Percentiles rank a stretch among this genome's conserved stretches.
phyloP scores from a whole-genome alignment of 2,797 vertebrate genomes.

The Coendou prehensilis region DNA sequence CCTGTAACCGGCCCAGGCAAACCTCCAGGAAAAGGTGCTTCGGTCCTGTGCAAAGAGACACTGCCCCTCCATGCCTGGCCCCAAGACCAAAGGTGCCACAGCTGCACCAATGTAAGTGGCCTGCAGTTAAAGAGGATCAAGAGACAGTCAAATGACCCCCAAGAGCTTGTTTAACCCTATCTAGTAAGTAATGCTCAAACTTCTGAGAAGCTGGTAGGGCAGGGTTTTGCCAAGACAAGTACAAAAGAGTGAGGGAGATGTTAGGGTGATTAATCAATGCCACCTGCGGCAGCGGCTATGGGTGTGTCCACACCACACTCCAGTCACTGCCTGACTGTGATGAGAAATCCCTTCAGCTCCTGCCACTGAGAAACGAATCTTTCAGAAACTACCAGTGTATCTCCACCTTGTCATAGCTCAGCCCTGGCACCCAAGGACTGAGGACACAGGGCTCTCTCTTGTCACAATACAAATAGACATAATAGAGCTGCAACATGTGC shows the following conservation, averaged over 20 bases:
- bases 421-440: conserved; percentile 12
- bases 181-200: conserved; percentile 8
- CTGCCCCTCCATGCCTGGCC: not conserved
- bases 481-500: conserved; percentile 13
- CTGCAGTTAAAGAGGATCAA: not conserved
- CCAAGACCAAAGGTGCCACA: not conserved
- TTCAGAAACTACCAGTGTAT: not conserved
- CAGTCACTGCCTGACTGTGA: not conserved
- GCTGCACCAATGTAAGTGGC: not conserved
- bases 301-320: conserved; percentile 65
- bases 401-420: conserved; percentile 51
- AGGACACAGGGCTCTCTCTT: conserved; percentile 45
- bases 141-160: not conserved
- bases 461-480: conserved; percentile 55
- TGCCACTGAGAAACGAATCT: conserved; percentile 46
- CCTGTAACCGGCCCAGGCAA: conserved; percentile 59
- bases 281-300: conserved; percentile 68
- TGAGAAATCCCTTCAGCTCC: conserved; percentile 51
- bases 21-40: conserved; percentile 13
- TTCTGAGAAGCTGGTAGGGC: conserved; percentile 68
- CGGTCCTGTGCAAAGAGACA: not conserved
- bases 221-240: conserved; percentile 82
- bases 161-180: conserved; percentile 1
- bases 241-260: conserved; percentile 72
- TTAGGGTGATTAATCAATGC: conserved; percentile 70